A percentile compares a stretch with the other conserved stretches of the same genome.
phyloP scores from a whole-genome alignment of 2,113 vertebrate species.

The Macroglossus sobrinus region DNA sequence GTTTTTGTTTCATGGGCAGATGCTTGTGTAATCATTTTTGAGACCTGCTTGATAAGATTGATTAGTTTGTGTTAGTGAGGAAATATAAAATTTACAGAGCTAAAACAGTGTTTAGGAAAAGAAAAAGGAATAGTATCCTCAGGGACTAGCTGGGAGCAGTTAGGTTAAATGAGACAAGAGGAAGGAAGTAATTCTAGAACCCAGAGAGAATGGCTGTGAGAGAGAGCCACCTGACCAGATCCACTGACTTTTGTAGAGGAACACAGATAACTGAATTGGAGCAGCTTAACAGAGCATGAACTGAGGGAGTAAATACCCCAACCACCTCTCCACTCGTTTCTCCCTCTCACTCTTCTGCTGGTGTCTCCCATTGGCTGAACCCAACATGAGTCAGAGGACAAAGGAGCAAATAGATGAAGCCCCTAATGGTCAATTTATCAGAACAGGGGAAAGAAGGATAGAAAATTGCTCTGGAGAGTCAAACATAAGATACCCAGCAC shows the following conservation, averaged over 20 bases:
- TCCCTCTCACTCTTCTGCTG: not conserved
- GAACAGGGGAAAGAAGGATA: not conserved
- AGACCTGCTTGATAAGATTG: not conserved
- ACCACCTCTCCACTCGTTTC: no score
- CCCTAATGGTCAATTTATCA: not conserved
- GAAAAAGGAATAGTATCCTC: not conserved
- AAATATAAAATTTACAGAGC: constrained; percentile 7
- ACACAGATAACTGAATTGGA: not conserved
- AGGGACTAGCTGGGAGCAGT: not conserved
- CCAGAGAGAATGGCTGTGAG: not conserved
- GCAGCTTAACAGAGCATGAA: not conserved
- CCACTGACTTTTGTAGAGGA: not conserved
- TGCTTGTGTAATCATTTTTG: not conserved
- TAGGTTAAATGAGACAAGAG: not conserved
- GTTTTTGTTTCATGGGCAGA: not conserved
- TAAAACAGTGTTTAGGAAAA: not conserved
- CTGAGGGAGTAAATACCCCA: not conserved
- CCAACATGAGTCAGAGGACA: not conserved
- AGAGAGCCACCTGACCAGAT: not conserved
- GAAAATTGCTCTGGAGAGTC: not conserved
- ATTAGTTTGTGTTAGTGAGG: constrained; percentile 3
- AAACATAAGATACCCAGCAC: not conserved
- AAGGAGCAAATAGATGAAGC: not conserved
- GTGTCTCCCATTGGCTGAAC: not conserved
- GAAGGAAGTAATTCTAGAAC: not conserved